Evolutionary conservation across 1,140 invertebrate species (phyloP).

Genomic region (Neuroterus valhalla): DNA sequence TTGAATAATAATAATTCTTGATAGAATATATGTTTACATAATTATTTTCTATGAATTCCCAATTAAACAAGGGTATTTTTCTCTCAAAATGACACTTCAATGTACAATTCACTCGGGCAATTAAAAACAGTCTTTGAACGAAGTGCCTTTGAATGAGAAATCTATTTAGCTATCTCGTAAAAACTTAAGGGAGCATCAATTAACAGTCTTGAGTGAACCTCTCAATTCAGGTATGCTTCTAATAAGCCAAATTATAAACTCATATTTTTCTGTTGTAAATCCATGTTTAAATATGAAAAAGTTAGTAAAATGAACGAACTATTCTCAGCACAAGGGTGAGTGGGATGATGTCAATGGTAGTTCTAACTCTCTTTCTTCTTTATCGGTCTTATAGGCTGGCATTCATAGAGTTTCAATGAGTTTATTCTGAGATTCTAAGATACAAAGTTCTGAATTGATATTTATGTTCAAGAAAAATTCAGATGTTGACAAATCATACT

Average conservation of each 20-base stretch:
- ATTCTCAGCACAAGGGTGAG: constrained; percentile 8
- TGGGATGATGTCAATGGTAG: constrained; percentile 3
- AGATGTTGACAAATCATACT: too few relatives aligned
- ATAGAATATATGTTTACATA: too few relatives aligned
- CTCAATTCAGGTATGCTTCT: background rate
- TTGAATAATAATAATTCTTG: too few relatives aligned
- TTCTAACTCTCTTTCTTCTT: constrained; percentile 3
- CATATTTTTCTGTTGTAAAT: background rate
- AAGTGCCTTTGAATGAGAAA: background rate
- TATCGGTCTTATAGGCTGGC: constrained; percentile 15
- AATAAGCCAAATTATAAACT: background rate
- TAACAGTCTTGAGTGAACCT: background rate
- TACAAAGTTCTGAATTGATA: background rate
- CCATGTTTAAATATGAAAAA: background rate
- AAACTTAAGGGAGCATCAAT: background rate
- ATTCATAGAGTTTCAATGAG: constrained; percentile 13
- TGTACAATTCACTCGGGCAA: too few relatives aligned
- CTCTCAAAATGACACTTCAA: too few relatives aligned
- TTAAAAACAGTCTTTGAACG: too few relatives aligned
- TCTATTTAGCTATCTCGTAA: background rate
- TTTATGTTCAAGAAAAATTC: background rate
- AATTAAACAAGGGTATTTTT: too few relatives aligned
- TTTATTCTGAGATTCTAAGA: background rate
- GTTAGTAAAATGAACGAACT: constrained; percentile 20
- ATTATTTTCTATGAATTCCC: too few relatives aligned